Conservation (phyloP, 2,113 vertebrate species). For the Anser cygnoides region DNA sequence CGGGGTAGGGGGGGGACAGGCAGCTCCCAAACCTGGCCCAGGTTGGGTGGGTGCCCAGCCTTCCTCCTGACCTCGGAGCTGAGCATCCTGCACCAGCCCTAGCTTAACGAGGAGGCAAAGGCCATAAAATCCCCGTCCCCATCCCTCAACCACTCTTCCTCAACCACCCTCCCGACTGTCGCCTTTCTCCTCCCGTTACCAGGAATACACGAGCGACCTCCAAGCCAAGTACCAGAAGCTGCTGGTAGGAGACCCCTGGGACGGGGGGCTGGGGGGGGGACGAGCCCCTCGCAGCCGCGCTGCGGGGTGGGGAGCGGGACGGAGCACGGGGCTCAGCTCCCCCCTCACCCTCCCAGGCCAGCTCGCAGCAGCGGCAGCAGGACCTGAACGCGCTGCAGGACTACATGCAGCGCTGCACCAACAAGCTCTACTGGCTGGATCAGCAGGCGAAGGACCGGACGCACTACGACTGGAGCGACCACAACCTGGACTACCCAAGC, state of each 20-base stretch:
- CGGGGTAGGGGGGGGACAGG: not conserved
- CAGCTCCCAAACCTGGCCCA: not conserved
- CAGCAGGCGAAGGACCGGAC: slow-evolving; percentile 91
- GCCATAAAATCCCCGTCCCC: not conserved
- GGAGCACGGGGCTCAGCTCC: not conserved
- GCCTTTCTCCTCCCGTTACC: not conserved
- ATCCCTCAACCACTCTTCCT: not conserved
- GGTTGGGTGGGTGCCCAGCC: not conserved
- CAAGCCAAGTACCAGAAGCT: slow-evolving; percentile 90
- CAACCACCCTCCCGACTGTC: not conserved
- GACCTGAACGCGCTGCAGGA: slow-evolving; percentile 89
- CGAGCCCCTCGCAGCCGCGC: not conserved
- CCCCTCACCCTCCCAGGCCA: not conserved
- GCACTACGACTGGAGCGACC: slow-evolving; percentile 94
- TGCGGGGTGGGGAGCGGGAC: not conserved
- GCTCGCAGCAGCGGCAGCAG: slow-evolving; percentile 86
- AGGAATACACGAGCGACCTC: slow-evolving; percentile 82
- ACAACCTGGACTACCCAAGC: slow-evolving; percentile 91
- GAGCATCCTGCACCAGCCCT: accelerated
- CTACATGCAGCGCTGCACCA: slow-evolving; percentile 98
- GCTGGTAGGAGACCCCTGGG: slow-evolving; percentile 79
- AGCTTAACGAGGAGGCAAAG: not conserved
- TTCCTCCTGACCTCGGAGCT: not conserved
- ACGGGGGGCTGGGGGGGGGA: not conserved
- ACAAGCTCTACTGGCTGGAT: slow-evolving; percentile 99